These are phyloP conservation scores for Stegana nigrithorax DNA, from an alignment of 2,888 invertebrate species.

Conservation along the genomic window DNA sequence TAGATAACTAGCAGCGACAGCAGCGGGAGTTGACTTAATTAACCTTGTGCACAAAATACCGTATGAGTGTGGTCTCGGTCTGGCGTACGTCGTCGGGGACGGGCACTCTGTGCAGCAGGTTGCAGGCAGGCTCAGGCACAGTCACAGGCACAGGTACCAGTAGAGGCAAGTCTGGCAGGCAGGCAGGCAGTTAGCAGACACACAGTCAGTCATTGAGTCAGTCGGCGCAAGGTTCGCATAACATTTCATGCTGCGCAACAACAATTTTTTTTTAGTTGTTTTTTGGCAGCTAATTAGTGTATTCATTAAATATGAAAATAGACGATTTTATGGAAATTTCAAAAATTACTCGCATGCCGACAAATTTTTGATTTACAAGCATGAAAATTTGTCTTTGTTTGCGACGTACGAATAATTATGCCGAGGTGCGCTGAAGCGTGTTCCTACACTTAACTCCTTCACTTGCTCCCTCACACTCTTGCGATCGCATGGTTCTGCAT, in stretches of 20 bases:
- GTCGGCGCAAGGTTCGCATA: slow-evolving; percentile 18
- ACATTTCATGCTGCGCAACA: not conserved
- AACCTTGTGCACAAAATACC: slow-evolving; percentile 43
- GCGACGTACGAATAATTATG: too few species aligned
- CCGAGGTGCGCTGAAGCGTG: not conserved
- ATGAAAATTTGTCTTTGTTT: slow-evolving; percentile 12
- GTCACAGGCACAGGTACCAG: too few species aligned
- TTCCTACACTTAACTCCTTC: too few species aligned
- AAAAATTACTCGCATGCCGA: too few species aligned
- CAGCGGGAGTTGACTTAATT: slow-evolving; percentile 57
- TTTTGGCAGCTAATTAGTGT: slow-evolving; percentile 51
- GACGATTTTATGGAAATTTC: slow-evolving; percentile 40
- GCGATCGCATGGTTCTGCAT: not conserved
- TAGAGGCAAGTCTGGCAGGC: too few species aligned
- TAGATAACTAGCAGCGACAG: too few species aligned
- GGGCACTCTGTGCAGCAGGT: slow-evolving; percentile 12
- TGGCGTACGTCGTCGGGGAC: slow-evolving; percentile 15
- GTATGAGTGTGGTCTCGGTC: slow-evolving; percentile 17
- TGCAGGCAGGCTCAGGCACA: not conserved
- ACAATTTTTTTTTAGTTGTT: slow-evolving; percentile 26
- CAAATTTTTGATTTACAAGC: slow-evolving; percentile 27
- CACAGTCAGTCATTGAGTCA: too few species aligned
- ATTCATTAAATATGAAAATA: slow-evolving; percentile 40
- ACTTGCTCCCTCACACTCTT: too few species aligned
- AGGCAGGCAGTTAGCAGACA: too few species aligned